A percentile compares a stretch with the other conserved stretches of the same genome.
Conservation (phyloP, 2,888 invertebrate species). For the Rapana venosa region DNA sequence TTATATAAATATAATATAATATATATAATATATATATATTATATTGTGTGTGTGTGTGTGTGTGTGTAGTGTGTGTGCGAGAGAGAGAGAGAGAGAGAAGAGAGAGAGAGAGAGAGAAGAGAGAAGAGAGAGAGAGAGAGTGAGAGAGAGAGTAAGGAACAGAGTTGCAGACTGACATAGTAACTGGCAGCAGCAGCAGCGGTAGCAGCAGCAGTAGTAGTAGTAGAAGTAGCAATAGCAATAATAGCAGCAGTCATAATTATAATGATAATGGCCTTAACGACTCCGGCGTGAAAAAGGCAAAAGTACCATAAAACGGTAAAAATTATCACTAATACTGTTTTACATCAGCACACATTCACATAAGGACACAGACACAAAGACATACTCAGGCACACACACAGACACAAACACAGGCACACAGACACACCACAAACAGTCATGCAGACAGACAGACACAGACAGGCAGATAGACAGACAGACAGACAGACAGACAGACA, state of each 20-base stretch:
- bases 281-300: too few species aligned
- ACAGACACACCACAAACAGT: slow-evolving; percentile 7
- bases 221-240: too few species aligned
- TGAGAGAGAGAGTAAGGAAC: not conserved
- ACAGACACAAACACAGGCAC: not conserved
- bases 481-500: too few species aligned
- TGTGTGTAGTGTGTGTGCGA: too few species aligned
- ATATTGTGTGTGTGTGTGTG: too few species aligned
- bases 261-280: too few species aligned
- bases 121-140: not conserved
- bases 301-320: too few species aligned
- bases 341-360: not conserved
- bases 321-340: too few species aligned
- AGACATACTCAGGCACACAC: not conserved
- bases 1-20: too few species aligned
- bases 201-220: not conserved
- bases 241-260: too few species aligned
- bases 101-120: not conserved
- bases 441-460: not conserved
- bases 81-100: not conserved
- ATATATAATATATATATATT: too few species aligned
- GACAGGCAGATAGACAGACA: too few species aligned
- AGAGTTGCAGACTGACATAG: not conserved
- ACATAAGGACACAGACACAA: not conserved
- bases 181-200: not conserved